Conservation (phyloP, 1,140 invertebrate species). For the Archegozetes longisetosus region DNA sequence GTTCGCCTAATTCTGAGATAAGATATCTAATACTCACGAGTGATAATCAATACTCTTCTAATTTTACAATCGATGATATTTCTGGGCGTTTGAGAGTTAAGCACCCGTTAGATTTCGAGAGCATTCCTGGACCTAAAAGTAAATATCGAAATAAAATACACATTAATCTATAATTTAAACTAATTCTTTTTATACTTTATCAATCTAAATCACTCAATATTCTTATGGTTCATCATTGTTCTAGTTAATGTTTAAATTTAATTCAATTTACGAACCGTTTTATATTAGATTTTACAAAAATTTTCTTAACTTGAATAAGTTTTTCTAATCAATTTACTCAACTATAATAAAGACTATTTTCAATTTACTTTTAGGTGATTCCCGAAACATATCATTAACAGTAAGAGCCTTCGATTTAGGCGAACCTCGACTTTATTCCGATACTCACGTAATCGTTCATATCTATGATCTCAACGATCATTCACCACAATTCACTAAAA, state of each 20-base stretch:
- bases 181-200: too few relatives aligned
- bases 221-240: too few relatives aligned
- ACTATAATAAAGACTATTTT: too few relatives aligned
- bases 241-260: too few relatives aligned
- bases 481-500: conserved; percentile 55
- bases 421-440: conserved; percentile 49
- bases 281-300: too few relatives aligned
- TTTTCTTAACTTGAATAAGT: too few relatives aligned
- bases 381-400: conserved; percentile 33
- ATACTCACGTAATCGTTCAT: conserved; percentile 49
- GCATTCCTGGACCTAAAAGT: conserved; percentile 27
- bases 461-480: conserved; percentile 69
- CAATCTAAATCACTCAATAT: too few relatives aligned
- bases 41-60: conserved; percentile 38
- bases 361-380: conserved; percentile 1
- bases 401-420: conserved; percentile 64
- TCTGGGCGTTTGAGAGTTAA: conserved; percentile 50
- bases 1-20: conserved; percentile 66
- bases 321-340: too few relatives aligned
- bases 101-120: conserved; percentile 59
- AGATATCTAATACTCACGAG: conserved; percentile 60
- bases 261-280: too few relatives aligned
- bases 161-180: too few relatives aligned
- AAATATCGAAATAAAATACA: neutral
- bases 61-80: conserved; percentile 62